These are phyloP conservation scores for Orchesella cincta DNA, from an alignment of 1,140 invertebrate species.

Conservation along the genomic window DNA sequence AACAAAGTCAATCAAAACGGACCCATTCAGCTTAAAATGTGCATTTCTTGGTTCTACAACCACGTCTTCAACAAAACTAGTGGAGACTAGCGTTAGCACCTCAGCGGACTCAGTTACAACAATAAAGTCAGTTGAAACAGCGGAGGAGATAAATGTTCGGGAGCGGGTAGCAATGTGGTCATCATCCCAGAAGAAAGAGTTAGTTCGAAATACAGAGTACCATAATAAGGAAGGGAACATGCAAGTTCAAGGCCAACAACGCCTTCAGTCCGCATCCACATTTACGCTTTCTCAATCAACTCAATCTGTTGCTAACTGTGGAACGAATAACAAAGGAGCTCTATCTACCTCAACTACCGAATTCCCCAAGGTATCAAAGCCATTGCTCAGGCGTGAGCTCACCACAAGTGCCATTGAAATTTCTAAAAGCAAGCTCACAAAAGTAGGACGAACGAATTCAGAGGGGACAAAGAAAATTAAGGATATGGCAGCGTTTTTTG, in stretches of 20 bases:
- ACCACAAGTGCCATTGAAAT: conserved; percentile 26
- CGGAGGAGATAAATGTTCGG: conserved; percentile 47
- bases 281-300: conserved; percentile 40
- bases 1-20: conserved; percentile 49
- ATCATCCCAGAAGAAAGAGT: conserved; percentile 11
- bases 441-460: neutral
- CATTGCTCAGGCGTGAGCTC: conserved; percentile 13
- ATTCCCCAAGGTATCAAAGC: conserved; percentile 27
- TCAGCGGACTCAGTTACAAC: neutral
- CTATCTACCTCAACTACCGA: conserved; percentile 5
- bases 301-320: neutral
- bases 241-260: neutral
- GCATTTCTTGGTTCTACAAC: neutral
- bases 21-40: conserved; percentile 24
- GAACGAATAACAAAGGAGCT: neutral
- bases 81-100: neutral
- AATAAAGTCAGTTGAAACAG: neutral
- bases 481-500: conserved; percentile 77
- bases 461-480: conserved; percentile 62
- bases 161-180: conserved; percentile 47
- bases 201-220: too few relatives aligned
- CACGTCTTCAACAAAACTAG: neutral
- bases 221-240: too few relatives aligned
- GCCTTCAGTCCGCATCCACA: neutral
- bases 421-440: conserved; percentile 20